Evolutionary conservation across 2,888 invertebrate genomes (phyloP), one percentile per base, ranked within the genome.

Genomic region (Synanthedon formicaeformis): DNA sequence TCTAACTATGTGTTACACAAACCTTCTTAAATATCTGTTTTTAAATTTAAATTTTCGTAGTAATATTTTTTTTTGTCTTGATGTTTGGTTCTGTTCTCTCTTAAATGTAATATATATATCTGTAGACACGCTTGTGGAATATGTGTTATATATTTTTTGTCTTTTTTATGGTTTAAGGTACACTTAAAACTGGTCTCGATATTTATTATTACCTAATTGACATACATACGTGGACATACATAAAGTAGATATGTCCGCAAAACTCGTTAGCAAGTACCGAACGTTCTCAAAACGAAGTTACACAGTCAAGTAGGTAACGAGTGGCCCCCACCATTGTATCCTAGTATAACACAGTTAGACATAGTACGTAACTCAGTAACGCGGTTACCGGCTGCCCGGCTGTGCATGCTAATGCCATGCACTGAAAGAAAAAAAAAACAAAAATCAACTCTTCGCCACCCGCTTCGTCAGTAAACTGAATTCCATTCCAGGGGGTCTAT

Each of bases 261-360:
- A 52, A 54, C 65, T 65, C 62, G 50, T 52, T 55, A 69, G 73
- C 58, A 60, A 54, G 58, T 51, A 55, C 66, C 71, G 66, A 71
- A 72, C 73, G 69, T 65, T 76, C 73, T 70, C 79, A 83, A 86
- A 45, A 86, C 78, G 82, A 84, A 85, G 85, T 86, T 86, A 85
- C 78, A 81, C 81, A 85, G 86, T 85, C 86, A 84, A 86, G 86
- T 85, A 78, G 77, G 78, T 80, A 84, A 84, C 84, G 84, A 83
- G 84, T 81, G 81, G 79, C 77, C 75, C 75, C 73, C 73, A 68
- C 74, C 68, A 77, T 77, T 75, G 72, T 76, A 69, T 73, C 69
- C 66, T 51, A 56, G 58, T 60, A 65, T 71, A 67, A 71, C 71
- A 71, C 74, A 63, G 59, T 62, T 60, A 60, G 59, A 63, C 62